Conservation (phyloP, 64 coral and sea anemone genomes). For the Astreopora myriophthalma region DNA sequence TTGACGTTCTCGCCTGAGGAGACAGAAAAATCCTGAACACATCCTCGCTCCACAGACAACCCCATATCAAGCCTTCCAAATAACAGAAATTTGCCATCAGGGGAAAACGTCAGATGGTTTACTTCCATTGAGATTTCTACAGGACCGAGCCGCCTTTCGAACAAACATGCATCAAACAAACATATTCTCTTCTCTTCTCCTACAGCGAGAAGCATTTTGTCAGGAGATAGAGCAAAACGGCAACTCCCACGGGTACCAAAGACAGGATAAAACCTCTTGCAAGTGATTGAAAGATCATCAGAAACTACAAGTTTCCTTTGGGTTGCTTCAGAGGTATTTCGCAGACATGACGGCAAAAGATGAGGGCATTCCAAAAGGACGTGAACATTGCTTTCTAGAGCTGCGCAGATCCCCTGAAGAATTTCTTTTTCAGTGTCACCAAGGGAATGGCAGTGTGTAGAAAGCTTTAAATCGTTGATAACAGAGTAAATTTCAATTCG, state of each 20-base stretch:
- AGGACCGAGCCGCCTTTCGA: background rate
- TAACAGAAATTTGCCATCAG: slow-evolving; percentile 35
- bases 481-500: slow-evolving; percentile 43
- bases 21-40: background rate
- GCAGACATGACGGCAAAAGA: slow-evolving; percentile 13
- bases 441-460: background rate
- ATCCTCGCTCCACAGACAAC: slow-evolving; percentile 28
- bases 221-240: slow-evolving; percentile 12
- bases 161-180: slow-evolving; percentile 14
- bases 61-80: slow-evolving; percentile 23
- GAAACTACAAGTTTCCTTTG: background rate
- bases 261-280: background rate
- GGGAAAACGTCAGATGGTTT: slow-evolving; percentile 7
- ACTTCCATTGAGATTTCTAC: background rate
- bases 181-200: background rate
- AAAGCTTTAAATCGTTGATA: slow-evolving; percentile 37
- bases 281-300: background rate
- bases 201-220: background rate
- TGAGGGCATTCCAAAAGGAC: slow-evolving; percentile 1
- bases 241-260: background rate
- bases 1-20: background rate
- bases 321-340: background rate
- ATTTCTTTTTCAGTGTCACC: background rate
- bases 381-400: background rate
- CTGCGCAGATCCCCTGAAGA: background rate